Evolutionary conservation across 53 echinoderm and acorn worm species (phyloP).

Genomic region (Echinometra lucunter): DNA sequence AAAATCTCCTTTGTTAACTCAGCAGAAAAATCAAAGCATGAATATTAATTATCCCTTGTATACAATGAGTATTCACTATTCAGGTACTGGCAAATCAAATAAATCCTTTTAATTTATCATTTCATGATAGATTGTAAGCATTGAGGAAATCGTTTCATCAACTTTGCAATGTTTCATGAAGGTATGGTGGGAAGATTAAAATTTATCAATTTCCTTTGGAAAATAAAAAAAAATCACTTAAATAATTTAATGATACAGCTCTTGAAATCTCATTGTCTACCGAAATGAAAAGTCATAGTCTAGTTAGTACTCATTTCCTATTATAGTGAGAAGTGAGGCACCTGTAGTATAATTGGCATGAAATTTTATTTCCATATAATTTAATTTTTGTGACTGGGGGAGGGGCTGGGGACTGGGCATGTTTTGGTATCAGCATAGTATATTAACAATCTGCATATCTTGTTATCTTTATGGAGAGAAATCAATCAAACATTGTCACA

Average conservation of each 20-base stretch:
- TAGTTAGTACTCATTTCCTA: neutral
- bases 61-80: too few species aligned
- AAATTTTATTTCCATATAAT: too few species aligned
- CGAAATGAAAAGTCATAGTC: neutral
- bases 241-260: neutral
- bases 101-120: too few species aligned
- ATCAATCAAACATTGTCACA: neutral
- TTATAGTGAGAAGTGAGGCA: neutral
- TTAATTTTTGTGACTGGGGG: too few species aligned
- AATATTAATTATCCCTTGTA: too few species aligned
- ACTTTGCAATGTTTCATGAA: too few species aligned
- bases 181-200: neutral
- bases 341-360: neutral
- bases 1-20: too few species aligned
- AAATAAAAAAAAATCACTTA: neutral
- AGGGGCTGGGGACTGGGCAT: too few species aligned
- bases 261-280: neutral
- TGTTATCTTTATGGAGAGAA: neutral
- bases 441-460: neutral
- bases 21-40: too few species aligned
- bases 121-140: too few species aligned
- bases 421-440: neutral
- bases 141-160: too few species aligned
- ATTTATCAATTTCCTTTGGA: neutral
- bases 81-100: too few species aligned